Evolutionary conservation across 2,888 invertebrate genomes (phyloP), one percentile per base, ranked within the genome.

Genomic region (Cryptophagus acutangulus): DNA sequence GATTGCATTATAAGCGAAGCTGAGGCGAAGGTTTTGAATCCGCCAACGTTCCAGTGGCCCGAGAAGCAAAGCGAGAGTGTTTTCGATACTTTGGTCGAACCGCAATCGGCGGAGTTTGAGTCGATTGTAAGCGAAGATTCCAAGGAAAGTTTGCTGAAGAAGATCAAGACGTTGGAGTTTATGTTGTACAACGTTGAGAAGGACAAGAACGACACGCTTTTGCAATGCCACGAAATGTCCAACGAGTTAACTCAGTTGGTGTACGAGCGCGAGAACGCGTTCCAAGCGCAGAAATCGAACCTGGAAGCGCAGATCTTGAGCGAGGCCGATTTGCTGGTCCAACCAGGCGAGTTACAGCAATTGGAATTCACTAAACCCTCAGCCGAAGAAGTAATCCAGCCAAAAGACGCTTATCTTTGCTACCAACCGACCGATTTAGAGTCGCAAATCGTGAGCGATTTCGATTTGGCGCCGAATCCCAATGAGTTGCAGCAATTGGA

Each of bases 181-280:
- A 65, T 71, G 42, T 55, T 74, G 25, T 68, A 66, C 30, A 64
- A 64, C 40, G 55, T 62, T 2, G 69, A 71, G 46, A 61, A 65
- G 51, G 68, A 69, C 50, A 69, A 68, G 38, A 63, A 69, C 17
- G 61, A 64, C 33, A 59, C 68, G 9, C 39, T 66, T 16, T 39
- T 51, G 5, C 65, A 69, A 49, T 68, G 68, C 40, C 60, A 65
- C 18, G 59, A 63, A 45, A 58, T 71, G 47, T 56, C 65, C 2
- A 62, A 63, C 38, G 67, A 69, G 57, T 50, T 71, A 2, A 58
- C 66, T 1, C 49, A 54, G 35, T 50, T 69, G 12, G 53, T 71
- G 6, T 57, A 51, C 36, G 51, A 58, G 43, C 15, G 40, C 31
- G 28, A 41, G 25, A 26, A 38, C 16, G 24, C 18, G 3, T 12